Evolutionary conservation across 2,113 vertebrate species (phyloP).

Genomic region (Oncorhynchus kisutch): DNA sequence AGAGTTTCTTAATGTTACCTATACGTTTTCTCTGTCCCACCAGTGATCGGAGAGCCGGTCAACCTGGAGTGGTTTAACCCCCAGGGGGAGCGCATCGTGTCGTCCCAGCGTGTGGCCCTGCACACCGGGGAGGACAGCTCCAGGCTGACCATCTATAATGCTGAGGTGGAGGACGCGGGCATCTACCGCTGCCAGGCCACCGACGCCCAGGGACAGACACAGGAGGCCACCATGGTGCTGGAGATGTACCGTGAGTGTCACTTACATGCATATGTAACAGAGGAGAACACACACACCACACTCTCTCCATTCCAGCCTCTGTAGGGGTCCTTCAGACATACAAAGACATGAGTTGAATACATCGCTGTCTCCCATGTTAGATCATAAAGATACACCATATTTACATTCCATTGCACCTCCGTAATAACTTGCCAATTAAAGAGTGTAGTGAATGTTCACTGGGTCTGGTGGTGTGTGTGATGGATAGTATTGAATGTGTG

Average conservation of each 20-base stretch:
- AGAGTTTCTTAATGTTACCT: not conserved
- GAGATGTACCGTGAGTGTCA: constrained; percentile 94
- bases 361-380: constrained; percentile 35
- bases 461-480: not conserved
- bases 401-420: constrained; percentile 30
- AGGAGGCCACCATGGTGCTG: constrained; percentile 94
- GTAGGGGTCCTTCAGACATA: not conserved
- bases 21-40: constrained; percentile 21
- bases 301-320: not conserved
- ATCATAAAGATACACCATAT: constrained; percentile 33
- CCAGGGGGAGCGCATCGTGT: constrained; percentile 88
- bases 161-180: constrained; percentile 92
- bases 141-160: constrained; percentile 92
- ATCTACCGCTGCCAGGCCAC: constrained; percentile 95
- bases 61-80: constrained; percentile 95
- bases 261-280: not conserved
- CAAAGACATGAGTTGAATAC: constrained; percentile 34
- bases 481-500: not conserved
- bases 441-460: too few species aligned
- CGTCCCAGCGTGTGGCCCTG: constrained; percentile 83
- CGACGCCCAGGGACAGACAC: constrained; percentile 83
- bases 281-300: not conserved
- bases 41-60: constrained; percentile 90
- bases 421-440: not conserved
- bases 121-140: constrained; percentile 88